Conservation (phyloP, 2,113 vertebrate species). For the Boulengeromyrus knoepffleri region DNA sequence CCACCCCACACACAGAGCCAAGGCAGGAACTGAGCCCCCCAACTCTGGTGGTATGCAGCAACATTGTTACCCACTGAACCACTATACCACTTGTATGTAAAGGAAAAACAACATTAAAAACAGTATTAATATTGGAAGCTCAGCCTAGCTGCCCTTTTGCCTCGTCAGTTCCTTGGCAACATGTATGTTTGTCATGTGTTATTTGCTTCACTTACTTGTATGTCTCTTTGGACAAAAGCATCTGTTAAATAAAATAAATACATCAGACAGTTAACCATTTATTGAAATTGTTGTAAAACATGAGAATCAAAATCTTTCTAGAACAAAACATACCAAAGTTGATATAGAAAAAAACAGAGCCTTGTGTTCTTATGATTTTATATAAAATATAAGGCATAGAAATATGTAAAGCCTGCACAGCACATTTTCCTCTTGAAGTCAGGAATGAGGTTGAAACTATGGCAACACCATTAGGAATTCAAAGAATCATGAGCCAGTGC, state of each 20-base stretch:
- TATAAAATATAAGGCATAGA: slow-evolving; percentile 9
- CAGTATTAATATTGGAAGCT: background rate
- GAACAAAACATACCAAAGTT: background rate
- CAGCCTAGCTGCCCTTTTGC: background rate
- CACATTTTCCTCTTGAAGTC: slow-evolving; percentile 23
- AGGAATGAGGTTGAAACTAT: slow-evolving; percentile 26
- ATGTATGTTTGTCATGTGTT: background rate
- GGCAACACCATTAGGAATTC: slow-evolving; percentile 38
- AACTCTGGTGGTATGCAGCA: background rate
- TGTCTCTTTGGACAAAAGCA: background rate
- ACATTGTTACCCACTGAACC: background rate
- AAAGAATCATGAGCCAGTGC: slow-evolving; percentile 31
- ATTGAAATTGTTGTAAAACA: background rate
- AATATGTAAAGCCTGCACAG: slow-evolving; percentile 27
- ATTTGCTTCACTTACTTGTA: background rate
- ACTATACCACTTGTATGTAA: background rate
- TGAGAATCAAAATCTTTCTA: background rate
- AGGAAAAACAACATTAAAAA: background rate
- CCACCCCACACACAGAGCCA: background rate
- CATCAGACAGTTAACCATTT: background rate
- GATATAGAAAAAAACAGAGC: background rate
- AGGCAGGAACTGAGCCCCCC: background rate
- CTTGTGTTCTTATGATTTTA: background rate
- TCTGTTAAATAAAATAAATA: background rate
- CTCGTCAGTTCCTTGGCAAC: background rate